Evolutionary conservation across 2,888 invertebrate species (phyloP), one percentile per base, ranked within the genome.

Genomic region (Stegana nigrithorax): DNA sequence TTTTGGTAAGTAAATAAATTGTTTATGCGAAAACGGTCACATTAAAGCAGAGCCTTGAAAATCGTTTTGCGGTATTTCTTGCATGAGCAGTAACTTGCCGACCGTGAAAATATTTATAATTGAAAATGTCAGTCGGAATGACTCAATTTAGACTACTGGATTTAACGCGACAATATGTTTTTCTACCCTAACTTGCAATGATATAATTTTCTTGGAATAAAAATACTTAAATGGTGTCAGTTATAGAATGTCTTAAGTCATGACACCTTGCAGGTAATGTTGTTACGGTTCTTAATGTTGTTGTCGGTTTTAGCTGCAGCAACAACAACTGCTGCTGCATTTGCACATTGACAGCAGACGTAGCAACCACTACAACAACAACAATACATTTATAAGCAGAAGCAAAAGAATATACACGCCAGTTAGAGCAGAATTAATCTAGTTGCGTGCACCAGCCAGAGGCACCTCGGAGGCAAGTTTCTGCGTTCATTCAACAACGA

Each of bases 141-240:
- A n/a, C n/a, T n/a, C n/a, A n/a, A n/a, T n/a, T n/a, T n/a, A n/a
- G n/a, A n/a, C n/a, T n/a, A n/a, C n/a, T n/a, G n/a, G n/a, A n/a
- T n/a, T 72, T 75, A 75, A 75, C 80, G 79, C 78, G 77, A 76
- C 74, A 67, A 77, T 68, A 80, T 75, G 80, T 78, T 73, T 75
- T 78, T 78, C 66, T 67, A 77, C 70, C 66, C 65, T 65, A 78
- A 76, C 80, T 78, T 80, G 70, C 44, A 50, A 12, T 50, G 26
- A 25, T n/a, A 50, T 26, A n/a, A 50, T n/a, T 50, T 39, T 50
- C 50, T 50, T 50, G 4, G 26, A 12, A 26, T 23, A 14, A 4
- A 50, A 50, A 50, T 25, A n/a, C 50, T 50, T 14, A 50, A 50
- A 50, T n/a, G 23, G 26, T 26, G 4, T 10, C 12, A 25, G 26